phyloP scores from a whole-genome alignment of 2,797 vertebrate species.

The Echeneis naucrates region DNA sequence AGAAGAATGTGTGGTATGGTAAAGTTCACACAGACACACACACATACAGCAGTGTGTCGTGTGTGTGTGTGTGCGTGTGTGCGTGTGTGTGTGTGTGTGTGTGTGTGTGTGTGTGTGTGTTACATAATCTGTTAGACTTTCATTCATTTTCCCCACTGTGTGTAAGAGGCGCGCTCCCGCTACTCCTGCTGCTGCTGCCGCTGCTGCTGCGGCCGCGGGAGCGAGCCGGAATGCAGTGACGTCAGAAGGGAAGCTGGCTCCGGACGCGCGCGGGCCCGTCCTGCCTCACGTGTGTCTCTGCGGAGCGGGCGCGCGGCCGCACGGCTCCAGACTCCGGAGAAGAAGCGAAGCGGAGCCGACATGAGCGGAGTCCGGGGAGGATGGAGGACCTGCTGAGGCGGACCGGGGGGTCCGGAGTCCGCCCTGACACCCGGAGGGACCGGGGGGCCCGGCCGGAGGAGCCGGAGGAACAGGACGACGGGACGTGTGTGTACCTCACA shows the following conservation, averaged over 20 bases:
- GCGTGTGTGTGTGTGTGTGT: too few relatives aligned
- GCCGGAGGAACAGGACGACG: slow-evolving; percentile 30
- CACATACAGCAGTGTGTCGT: too few relatives aligned
- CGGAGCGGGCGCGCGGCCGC: slow-evolving; percentile 16
- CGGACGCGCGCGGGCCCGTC: slow-evolving; percentile 27
- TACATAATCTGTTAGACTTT: slow-evolving; percentile 63
- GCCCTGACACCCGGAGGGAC: too few relatives aligned
- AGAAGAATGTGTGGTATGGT: neutral
- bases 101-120: too few relatives aligned
- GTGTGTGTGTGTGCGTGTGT: too few relatives aligned
- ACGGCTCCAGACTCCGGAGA: slow-evolving; percentile 6
- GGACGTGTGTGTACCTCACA: slow-evolving; percentile 53
- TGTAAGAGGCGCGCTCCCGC: slow-evolving; percentile 46
- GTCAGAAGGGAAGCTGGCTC: slow-evolving; percentile 77
- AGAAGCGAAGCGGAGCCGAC: slow-evolving; percentile 4
- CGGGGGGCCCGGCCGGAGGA: too few relatives aligned
- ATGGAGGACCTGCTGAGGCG: too few relatives aligned
- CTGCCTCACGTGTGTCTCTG: slow-evolving; percentile 1
- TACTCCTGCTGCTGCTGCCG: slow-evolving; percentile 12
- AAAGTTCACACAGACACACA: too few relatives aligned
- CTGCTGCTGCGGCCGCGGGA: slow-evolving; percentile 32
- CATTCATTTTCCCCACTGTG: slow-evolving; percentile 37
- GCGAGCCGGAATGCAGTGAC: slow-evolving; percentile 82
- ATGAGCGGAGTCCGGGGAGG: slow-evolving; percentile 29
- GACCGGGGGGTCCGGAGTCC: too few relatives aligned